A percentile compares a stretch with the other conserved stretches of the same genome.
Conservation (phyloP, 1,140 invertebrate species). For the Zaprionus kolodkinae region DNA sequence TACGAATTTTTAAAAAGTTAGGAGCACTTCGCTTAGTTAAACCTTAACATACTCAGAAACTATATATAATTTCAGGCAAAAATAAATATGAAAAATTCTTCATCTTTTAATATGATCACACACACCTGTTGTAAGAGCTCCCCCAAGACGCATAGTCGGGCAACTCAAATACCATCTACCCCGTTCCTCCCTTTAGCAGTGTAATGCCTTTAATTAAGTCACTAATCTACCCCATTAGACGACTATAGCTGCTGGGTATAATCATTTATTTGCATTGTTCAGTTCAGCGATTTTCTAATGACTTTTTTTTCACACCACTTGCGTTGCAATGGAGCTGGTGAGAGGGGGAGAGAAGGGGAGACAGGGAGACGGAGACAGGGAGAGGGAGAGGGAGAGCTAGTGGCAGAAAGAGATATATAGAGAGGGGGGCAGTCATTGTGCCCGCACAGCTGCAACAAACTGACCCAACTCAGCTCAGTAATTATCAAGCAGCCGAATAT, state of each 20-base stretch:
- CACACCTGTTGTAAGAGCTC: not conserved
- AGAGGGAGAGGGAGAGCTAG: not conserved
- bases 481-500: slow-evolving; percentile 52
- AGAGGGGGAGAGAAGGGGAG: not conserved
- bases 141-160: not conserved
- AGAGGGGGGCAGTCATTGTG: slow-evolving; percentile 16
- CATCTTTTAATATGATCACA: too few relatives aligned
- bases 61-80: not conserved
- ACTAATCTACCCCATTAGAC: slow-evolving; percentile 23
- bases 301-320: slow-evolving; percentile 24
- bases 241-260: slow-evolving; percentile 13
- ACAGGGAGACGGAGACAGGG: not conserved
- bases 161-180: not conserved
- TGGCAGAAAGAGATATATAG: too few relatives aligned
- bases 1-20: not conserved
- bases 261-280: slow-evolving; percentile 31
- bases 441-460: slow-evolving; percentile 22
- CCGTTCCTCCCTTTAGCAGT: not conserved
- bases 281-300: slow-evolving; percentile 31
- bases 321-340: slow-evolving; percentile 15
- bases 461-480: slow-evolving; percentile 24
- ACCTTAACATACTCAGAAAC: not conserved
- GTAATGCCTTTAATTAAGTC: slow-evolving; percentile 3
- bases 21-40: not conserved
- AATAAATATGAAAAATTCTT: not conserved